A percentile compares a stretch with the other conserved stretches of the same genome.
Conservation (phyloP, 2,113 vertebrate species). For the Malaclemys terrapin region DNA sequence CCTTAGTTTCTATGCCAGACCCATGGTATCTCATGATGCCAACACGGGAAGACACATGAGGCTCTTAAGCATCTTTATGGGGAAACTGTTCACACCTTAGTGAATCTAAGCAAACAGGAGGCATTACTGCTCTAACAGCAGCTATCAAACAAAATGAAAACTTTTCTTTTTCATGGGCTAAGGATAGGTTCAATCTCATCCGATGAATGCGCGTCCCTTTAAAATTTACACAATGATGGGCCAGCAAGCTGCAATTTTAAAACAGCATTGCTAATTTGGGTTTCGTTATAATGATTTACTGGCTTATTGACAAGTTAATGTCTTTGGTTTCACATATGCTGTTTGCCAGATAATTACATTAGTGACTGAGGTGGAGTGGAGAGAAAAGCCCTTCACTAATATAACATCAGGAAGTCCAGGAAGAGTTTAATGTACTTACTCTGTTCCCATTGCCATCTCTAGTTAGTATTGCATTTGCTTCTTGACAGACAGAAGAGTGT, state of each 20-base stretch:
- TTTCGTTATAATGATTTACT: neutral
- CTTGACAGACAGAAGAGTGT: neutral
- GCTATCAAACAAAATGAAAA: neutral
- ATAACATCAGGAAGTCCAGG: neutral
- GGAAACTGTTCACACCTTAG: neutral
- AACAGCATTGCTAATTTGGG: neutral
- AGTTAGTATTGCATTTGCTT: neutral
- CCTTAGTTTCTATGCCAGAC: neutral
- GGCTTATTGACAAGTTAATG: neutral
- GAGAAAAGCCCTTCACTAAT: neutral
- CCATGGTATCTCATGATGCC: neutral
- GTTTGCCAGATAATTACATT: neutral
- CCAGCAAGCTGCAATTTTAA: neutral
- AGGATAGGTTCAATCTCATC: neutral
- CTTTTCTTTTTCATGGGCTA: neutral
- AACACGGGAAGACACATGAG: neutral
- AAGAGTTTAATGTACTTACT: neutral
- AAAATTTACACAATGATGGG: neutral
- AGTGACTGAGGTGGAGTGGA: neutral
- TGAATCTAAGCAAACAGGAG: neutral
- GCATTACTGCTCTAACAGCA: neutral
- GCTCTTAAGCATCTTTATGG: neutral
- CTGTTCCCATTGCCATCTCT: neutral
- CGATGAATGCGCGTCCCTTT: neutral
- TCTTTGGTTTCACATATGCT: neutral